A percentile compares a stretch with the other conserved stretches of the same genome.
Conservation (phyloP, 1,140 invertebrate species). For the Teleogryllus occipitalis region DNA sequence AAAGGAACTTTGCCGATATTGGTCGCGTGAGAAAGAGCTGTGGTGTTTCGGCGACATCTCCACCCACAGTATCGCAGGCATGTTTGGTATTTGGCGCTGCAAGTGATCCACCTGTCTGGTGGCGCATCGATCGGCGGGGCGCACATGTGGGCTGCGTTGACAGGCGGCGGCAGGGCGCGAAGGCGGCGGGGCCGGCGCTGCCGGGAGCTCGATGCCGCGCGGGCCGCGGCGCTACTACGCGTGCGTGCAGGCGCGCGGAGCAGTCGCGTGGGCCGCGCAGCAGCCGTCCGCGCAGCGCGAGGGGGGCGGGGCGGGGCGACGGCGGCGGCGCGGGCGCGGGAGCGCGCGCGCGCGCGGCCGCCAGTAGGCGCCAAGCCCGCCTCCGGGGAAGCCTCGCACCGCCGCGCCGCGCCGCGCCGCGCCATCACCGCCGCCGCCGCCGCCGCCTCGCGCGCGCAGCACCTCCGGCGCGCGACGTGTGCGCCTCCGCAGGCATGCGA, state of each 20-base stretch:
- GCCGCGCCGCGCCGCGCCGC: background rate
- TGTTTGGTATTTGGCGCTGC: too few relatives aligned
- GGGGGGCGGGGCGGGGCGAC: background rate
- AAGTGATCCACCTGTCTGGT: too few relatives aligned
- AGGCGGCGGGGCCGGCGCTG: too few relatives aligned
- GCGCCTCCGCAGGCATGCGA: background rate
- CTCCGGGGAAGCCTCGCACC: background rate
- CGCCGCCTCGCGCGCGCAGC: background rate
- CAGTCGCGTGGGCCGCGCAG: background rate
- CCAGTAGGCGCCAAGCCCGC: conserved; percentile 7
- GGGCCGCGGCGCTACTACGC: background rate
- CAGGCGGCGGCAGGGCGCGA: too few relatives aligned
- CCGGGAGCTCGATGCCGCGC: too few relatives aligned
- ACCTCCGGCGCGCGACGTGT: background rate
- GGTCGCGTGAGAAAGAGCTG: too few relatives aligned
- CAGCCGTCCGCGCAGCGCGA: conserved; percentile 13
- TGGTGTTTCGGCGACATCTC: too few relatives aligned
- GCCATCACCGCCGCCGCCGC: conserved; percentile 1
- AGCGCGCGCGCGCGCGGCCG: too few relatives aligned
- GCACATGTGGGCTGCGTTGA: too few relatives aligned
- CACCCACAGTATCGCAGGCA: too few relatives aligned
- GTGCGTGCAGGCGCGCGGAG: background rate
- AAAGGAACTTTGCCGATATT: too few relatives aligned
- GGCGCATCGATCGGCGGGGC: too few relatives aligned
- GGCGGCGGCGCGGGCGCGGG: background rate